These are phyloP conservation scores for Callospermophilus lateralis DNA, from an alignment of 2,113 vertebrate species.

Conservation along the genomic window DNA sequence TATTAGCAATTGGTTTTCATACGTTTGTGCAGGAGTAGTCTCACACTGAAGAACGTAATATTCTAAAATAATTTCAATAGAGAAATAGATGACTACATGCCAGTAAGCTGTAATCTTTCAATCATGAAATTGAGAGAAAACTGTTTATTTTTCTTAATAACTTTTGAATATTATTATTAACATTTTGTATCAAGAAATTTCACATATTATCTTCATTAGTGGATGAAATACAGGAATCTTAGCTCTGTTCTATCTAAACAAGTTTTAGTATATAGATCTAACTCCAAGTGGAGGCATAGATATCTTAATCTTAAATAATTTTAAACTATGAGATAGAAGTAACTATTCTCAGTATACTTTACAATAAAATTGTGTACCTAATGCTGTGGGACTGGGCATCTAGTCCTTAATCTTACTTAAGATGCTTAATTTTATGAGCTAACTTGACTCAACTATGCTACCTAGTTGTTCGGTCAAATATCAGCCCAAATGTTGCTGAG, in stretches of 20 bases:
- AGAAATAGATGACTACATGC: neutral
- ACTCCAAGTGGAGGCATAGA: neutral
- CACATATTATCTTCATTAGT: neutral
- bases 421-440: neutral
- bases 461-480: neutral
- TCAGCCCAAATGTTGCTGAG: neutral
- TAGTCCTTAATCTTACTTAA: no score
- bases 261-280: neutral
- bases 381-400: neutral
- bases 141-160: neutral
- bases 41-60: neutral
- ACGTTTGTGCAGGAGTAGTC: neutral
- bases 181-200: neutral
- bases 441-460: neutral
- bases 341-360: neutral
- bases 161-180: neutral
- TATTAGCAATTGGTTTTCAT: neutral
- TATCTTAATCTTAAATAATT: neutral
- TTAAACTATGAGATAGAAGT: neutral
- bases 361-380: neutral
- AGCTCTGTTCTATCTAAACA: neutral
- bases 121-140: neutral
- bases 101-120: neutral
- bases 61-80: neutral
- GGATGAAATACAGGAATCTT: neutral